Evolutionary conservation across 1,140 invertebrate species (phyloP).

Genomic region (Drosophila rufa): DNA sequence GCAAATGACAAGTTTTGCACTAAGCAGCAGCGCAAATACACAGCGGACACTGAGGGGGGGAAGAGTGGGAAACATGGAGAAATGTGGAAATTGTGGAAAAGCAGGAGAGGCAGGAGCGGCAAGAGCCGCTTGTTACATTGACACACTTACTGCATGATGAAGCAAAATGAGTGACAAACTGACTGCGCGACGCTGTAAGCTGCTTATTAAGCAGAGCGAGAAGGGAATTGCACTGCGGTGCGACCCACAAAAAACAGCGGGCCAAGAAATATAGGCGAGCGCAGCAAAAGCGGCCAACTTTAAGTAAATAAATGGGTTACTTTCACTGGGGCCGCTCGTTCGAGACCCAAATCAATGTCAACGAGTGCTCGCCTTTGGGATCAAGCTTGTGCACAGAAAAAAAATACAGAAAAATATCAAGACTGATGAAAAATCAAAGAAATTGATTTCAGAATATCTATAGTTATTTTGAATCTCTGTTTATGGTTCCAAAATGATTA

Average conservation of each 20-base stretch:
- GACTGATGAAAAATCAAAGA: neutral
- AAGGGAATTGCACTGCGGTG: conserved; percentile 15
- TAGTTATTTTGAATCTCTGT: no score
- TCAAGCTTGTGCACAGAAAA: neutral
- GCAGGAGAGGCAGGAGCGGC: neutral
- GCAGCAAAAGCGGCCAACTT: conserved; percentile 54
- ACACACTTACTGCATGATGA: conserved; percentile 82
- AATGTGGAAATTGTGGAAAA: conserved; percentile 23
- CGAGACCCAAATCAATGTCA: conserved; percentile 79
- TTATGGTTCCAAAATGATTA: no score
- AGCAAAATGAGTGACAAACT: conserved; percentile 82
- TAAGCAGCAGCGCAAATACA: conserved; percentile 76
- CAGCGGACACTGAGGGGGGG: conserved; percentile 7
- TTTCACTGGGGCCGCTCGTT: conserved; percentile 48
- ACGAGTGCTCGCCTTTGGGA: conserved; percentile 34
- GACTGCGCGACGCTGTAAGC: conserved; percentile 73
- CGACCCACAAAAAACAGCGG: conserved; percentile 49
- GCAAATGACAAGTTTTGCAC: conserved; percentile 82
- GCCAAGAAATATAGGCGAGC: conserved; percentile 47
- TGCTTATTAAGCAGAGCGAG: conserved; percentile 72
- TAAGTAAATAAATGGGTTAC: conserved; percentile 79
- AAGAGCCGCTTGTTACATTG: conserved; percentile 64
- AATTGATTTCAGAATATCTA: no score
- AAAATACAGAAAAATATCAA: neutral
- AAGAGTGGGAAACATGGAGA: neutral